Evolutionary conservation across 2,888 invertebrate genomes (phyloP).

Genomic region (Tetragonisca angustula): DNA sequence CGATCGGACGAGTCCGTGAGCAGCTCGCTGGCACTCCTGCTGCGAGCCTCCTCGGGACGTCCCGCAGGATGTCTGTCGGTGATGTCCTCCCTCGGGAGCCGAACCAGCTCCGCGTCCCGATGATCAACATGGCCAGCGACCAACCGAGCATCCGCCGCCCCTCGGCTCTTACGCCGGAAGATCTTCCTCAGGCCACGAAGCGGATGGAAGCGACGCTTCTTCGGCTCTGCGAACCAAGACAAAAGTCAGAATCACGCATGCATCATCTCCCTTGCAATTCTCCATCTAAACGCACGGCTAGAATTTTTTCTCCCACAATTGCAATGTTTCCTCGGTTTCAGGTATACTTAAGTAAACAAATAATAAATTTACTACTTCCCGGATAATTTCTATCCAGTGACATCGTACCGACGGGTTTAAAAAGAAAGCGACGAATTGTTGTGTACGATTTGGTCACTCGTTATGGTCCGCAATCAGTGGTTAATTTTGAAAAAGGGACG

Average conservation of each 20-base stretch:
- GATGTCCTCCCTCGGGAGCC: conserved; percentile 82
- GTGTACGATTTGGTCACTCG: too few species aligned
- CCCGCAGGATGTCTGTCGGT: conserved; percentile 85
- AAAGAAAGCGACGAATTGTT: too few species aligned
- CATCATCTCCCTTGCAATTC: too few species aligned
- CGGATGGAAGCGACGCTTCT: conserved; percentile 87
- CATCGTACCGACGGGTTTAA: too few species aligned
- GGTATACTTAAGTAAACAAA: too few species aligned
- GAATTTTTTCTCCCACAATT: too few species aligned
- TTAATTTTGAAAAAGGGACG: too few species aligned
- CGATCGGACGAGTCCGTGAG: conserved; percentile 85
- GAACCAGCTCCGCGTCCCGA: conserved; percentile 74
- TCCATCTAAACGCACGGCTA: too few species aligned
- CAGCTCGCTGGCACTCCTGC: conserved; percentile 88
- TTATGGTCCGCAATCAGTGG: too few species aligned
- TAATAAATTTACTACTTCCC: too few species aligned
- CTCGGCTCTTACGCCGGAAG: conserved; percentile 87
- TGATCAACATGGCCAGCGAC: conserved; percentile 65
- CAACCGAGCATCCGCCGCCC: conserved; percentile 82
- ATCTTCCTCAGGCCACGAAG: conserved; percentile 89
- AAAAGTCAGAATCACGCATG: not conserved
- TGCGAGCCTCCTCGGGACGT: conserved; percentile 83
- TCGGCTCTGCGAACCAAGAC: conserved; percentile 82
- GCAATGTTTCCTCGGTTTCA: too few species aligned
- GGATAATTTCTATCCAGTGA: too few species aligned